A percentile compares a stretch with the other conserved stretches of the same genome.
Conservation (phyloP, 2,797 vertebrate species). For the Antennarius maculatus region DNA sequence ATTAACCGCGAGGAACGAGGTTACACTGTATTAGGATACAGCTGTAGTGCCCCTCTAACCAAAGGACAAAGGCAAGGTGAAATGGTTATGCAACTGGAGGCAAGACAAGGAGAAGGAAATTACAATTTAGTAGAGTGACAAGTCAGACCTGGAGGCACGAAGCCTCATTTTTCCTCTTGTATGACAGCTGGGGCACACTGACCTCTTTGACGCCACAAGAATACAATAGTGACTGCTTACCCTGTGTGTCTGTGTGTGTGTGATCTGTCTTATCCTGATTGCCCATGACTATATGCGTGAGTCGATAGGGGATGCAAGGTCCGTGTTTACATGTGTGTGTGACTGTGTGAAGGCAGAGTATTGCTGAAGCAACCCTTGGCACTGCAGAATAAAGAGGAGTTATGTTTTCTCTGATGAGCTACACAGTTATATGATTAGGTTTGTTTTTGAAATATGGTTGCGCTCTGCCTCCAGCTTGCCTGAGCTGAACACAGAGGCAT, state of each 20-base stretch:
- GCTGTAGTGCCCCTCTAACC: slow-evolving; percentile 39
- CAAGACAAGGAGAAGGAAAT: slow-evolving; percentile 56
- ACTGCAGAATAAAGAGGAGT: slow-evolving; percentile 45
- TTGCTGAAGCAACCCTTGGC: slow-evolving; percentile 16
- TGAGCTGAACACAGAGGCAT: slow-evolving; percentile 63
- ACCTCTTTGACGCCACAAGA: slow-evolving; percentile 43
- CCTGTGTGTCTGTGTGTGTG: neutral
- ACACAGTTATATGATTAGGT: slow-evolving; percentile 51
- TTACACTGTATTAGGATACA: neutral
- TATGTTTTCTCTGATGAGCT: slow-evolving; percentile 62
- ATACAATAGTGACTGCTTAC: slow-evolving; percentile 42
- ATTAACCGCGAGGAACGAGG: too few species aligned
- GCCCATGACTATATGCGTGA: neutral
- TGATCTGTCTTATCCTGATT: slow-evolving; percentile 4
- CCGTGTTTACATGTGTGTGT: slow-evolving; percentile 22
- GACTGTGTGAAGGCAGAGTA: slow-evolving; percentile 8
- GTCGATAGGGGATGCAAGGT: neutral
- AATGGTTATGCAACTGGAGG: slow-evolving; percentile 36
- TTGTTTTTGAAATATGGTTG: slow-evolving; percentile 65
- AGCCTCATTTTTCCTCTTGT: slow-evolving; percentile 61
- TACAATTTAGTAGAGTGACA: slow-evolving; percentile 67
- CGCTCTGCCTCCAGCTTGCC: slow-evolving; percentile 55
- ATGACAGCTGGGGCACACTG: slow-evolving; percentile 53
- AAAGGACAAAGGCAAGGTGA: slow-evolving; percentile 52
- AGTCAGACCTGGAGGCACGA: slow-evolving; percentile 50